phyloP scores from a whole-genome alignment of 2,113 vertebrate genomes.

The Channa argus region DNA sequence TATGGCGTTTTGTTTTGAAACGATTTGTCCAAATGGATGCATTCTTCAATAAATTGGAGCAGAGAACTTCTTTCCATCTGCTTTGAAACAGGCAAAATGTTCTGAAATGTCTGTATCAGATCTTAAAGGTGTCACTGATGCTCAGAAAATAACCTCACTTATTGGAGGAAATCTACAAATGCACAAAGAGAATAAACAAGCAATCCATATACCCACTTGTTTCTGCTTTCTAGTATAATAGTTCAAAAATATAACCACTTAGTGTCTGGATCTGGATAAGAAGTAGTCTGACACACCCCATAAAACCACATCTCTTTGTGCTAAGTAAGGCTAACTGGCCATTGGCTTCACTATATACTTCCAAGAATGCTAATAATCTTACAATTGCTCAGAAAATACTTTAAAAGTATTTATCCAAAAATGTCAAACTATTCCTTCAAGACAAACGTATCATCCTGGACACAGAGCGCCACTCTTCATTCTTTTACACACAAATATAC shows the following conservation, averaged over 20 bases:
- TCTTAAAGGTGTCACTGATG: not conserved
- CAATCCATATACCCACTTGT: not conserved
- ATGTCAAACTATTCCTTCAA: not conserved
- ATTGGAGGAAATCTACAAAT: no score
- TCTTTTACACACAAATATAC: conserved; percentile 27
- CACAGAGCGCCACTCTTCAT: not conserved
- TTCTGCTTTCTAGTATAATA: not conserved
- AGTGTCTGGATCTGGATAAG: not conserved
- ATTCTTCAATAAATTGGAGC: not conserved
- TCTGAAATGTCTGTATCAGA: not conserved
- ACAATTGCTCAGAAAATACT: not conserved
- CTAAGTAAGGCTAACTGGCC: not conserved
- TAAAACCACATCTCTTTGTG: not conserved
- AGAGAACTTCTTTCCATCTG: not conserved
- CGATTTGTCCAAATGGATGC: rapidly evolving
- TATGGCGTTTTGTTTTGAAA: not conserved
- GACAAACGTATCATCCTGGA: not conserved
- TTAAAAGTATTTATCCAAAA: no score
- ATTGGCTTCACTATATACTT: not conserved
- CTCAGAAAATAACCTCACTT: not conserved
- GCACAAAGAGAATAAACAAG: no score
- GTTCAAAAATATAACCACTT: no score
- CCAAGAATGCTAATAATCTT: no score
- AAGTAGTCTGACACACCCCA: not conserved
- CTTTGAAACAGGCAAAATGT: conserved; percentile 7